Evolutionary conservation across 1,140 invertebrate genomes (phyloP), one percentile per base, ranked within the genome.

Genomic region (Pteromalus puparum): DNA sequence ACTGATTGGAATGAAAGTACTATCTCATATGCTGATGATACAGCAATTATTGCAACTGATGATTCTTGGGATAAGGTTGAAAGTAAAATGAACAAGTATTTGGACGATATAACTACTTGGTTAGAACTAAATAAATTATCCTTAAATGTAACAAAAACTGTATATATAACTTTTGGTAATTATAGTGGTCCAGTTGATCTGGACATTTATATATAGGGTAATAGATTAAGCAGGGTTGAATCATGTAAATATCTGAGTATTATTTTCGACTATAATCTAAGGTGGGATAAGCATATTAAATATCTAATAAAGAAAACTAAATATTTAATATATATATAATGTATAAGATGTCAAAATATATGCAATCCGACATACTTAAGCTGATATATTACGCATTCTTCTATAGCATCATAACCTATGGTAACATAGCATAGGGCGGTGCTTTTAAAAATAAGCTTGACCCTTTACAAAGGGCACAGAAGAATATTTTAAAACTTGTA

Each of bases 21-120:
- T 24, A 72, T 83, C 12, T 70, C 73, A 18, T 86, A 53, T 73
- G 81, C 75, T 30, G 85, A 87, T 76, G 85, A 86, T 46, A 46
- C 74, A 46, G 74, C 74, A 1, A 21, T 75, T n/a, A 7, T 42
- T 42, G 38, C 38, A 42, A 42, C 9, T 42, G 38, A 46, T 75
- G 12, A 24, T 1, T 26, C 34, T 75, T 75, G 38, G 38, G 4
- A n/a, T 1, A n/a, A 24, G 0, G 74, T 48, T 75, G 24, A 75
- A n/a, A 24, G 15, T n/a, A 5, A 46, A 75, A 75, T 75, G 74
- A 75, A 48, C 2, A 18, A 46, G 4, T 46, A 10, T 21, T 46
- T 46, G 24, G 38, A 46, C 0, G 18, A 75, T 10, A 21, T 46
- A 7, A 46, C 0, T 46, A 12, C 9, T 48, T 75, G 74, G 74